phyloP scores from a whole-genome alignment of 2,797 vertebrate species.

The Microhierax caerulescens region DNA sequence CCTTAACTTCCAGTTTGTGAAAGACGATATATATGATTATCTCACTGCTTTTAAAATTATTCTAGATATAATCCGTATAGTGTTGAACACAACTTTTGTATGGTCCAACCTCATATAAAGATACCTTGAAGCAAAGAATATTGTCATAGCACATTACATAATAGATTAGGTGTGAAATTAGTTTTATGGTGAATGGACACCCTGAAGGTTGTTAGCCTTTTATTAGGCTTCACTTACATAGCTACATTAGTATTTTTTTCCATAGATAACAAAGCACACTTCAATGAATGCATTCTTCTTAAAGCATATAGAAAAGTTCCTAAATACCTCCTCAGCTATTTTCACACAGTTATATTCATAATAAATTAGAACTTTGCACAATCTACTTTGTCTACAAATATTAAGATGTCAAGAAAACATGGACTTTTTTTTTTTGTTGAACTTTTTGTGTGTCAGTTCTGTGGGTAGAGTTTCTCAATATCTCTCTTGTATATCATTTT shows the following conservation, averaged over 20 bases:
- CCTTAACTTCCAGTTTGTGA: not conserved
- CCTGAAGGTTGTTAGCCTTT: constrained; percentile 68
- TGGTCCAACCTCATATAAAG: constrained; percentile 26
- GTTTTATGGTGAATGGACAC: constrained; percentile 68
- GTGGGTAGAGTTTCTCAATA: not conserved
- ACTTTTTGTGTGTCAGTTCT: not conserved
- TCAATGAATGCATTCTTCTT: constrained; percentile 41
- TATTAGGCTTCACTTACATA: constrained; percentile 44
- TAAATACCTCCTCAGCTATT: not conserved
- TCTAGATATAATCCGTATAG: not conserved
- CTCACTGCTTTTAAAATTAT: not conserved
- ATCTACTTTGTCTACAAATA: not conserved
- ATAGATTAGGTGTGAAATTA: constrained; percentile 79
- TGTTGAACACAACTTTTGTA: not conserved
- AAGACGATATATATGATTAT: not conserved
- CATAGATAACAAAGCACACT: constrained; percentile 21
- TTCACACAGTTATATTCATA: not conserved
- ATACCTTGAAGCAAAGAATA: constrained; percentile 63
- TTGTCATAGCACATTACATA: constrained; percentile 76
- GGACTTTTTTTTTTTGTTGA: not conserved
- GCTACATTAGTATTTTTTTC: constrained; percentile 24
- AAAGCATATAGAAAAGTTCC: not conserved
- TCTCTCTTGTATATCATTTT: not conserved
- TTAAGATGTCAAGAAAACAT: not conserved
- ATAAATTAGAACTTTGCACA: not conserved